A percentile compares a stretch with the other conserved stretches of the same genome.
phyloP scores from a whole-genome alignment of 2,797 vertebrate species.

The Melanotaenia boesemani region DNA sequence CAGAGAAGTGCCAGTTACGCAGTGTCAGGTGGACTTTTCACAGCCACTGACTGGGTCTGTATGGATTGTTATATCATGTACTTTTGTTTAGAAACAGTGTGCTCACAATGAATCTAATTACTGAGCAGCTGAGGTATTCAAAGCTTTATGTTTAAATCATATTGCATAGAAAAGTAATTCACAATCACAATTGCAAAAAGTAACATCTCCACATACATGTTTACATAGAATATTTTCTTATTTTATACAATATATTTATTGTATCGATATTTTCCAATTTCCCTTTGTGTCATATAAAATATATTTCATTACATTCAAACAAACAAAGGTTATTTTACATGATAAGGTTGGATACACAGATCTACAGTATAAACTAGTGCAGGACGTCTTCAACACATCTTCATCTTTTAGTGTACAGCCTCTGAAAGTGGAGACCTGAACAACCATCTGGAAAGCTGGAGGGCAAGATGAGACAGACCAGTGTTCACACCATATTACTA shows the following conservation, averaged over 20 bases:
- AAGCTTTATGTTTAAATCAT: neutral
- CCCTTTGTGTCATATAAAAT: neutral
- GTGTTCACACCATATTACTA: conserved; percentile 7
- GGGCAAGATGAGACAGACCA: conserved; percentile 12
- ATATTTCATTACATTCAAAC: too few species aligned
- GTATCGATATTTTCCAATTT: neutral
- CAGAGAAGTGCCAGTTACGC: conserved; percentile 35
- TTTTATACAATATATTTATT: neutral
- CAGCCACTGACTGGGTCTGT: conserved; percentile 30
- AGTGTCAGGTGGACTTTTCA: conserved; percentile 48
- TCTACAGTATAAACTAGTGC: conserved; percentile 17
- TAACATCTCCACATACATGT: neutral
- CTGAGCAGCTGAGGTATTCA: neutral
- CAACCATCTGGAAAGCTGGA: conserved; percentile 51
- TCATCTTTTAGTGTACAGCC: conserved; percentile 27
- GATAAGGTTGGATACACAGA: conserved; percentile 36
- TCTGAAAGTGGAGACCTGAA: conserved; percentile 43
- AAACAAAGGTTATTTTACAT: conserved; percentile 36
- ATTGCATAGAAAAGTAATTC: conserved; percentile 1
- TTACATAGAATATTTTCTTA: neutral
- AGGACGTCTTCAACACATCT: conserved; percentile 23
- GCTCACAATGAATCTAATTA: conserved; percentile 10
- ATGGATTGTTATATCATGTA: conserved; percentile 28
- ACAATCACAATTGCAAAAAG: neutral
- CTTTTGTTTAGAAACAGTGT: conserved; percentile 6